Evolutionary conservation across 2,888 invertebrate genomes (phyloP), one percentile per base, ranked within the genome.

Genomic region (Physocephala rufipes): DNA sequence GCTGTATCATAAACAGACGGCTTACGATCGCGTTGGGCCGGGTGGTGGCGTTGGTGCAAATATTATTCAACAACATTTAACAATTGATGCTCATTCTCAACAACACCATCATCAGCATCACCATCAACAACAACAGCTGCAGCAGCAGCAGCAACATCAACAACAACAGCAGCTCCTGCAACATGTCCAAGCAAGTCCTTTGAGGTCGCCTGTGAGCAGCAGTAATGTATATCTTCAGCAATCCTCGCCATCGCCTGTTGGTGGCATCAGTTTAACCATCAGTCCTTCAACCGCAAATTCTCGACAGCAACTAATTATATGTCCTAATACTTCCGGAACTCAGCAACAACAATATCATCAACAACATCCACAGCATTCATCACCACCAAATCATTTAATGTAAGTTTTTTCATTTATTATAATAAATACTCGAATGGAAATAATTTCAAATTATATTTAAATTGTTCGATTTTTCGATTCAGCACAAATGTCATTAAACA

Each of bases 341-440:
- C 55, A 36, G 36, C 67, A 28, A 16, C 19, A 15, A 28, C 36
- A n/a, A 47, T 75, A 75, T 16, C 76, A 45, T 28, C 55, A 16
- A 55, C 67, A 28, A 16, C 19, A 15, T 16, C 36, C 7, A 47
- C 75, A 75, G n/a, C 76, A 75, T 28, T 74, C 75, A 21, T 68
- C 69, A 15, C 43, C 65, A 49, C 71, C 73, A 63, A 75, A 72
- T 65, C 74, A 74, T 68, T 71, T 74, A 64, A 66, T 74, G 76
- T 76, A 74, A 74, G 74, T 21, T 21, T 36, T 36, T 36, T 36
- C 36, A 7, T 36, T 36, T 36, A 61, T 21, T 2, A 1, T 47
- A 1, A 12, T 15, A 3, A 28, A 9, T 16, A 30, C 30, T 36
- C 51, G 21, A 30, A 24, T 45, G 36, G 24, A 36, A 61, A 43